Percentiles rank a stretch among this genome's conserved stretches.
These are phyloP conservation scores for Drosophila lacicola DNA, from an alignment of 2,888 invertebrate genomes.

Conservation along the genomic window DNA sequence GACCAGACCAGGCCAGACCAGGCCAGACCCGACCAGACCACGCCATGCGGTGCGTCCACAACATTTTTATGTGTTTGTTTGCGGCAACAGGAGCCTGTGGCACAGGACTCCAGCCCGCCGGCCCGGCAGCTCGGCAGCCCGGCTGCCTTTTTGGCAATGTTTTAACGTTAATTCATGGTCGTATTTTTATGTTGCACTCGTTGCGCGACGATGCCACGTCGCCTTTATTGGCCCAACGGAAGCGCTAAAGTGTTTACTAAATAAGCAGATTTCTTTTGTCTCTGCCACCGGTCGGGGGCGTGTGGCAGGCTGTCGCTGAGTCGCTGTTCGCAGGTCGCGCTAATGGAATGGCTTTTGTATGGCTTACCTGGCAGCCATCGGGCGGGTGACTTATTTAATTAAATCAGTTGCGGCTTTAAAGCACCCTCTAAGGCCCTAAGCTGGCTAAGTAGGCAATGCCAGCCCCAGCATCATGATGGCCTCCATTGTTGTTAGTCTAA, in stretches of 20 bases:
- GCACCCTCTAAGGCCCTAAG: slow-evolving; percentile 42
- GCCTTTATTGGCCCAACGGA: slow-evolving; percentile 62
- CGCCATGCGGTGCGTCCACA: slow-evolving; percentile 63
- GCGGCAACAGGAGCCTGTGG: slow-evolving; percentile 49
- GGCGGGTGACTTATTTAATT: slow-evolving; percentile 72
- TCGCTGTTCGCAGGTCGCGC: slow-evolving; percentile 44
- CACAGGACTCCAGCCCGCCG: slow-evolving; percentile 7
- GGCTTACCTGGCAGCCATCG: slow-evolving; percentile 60
- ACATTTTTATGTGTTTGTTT: slow-evolving; percentile 79
- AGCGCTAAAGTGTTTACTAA: slow-evolving; percentile 74
- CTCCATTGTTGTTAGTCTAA: slow-evolving; percentile 48
- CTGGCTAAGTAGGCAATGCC: slow-evolving; percentile 45
- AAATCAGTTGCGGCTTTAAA: slow-evolving; percentile 67
- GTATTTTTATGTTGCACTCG: slow-evolving; percentile 80
- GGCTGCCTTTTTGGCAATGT: slow-evolving; percentile 75
- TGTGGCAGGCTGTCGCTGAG: background rate
- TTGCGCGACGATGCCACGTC: slow-evolving; percentile 57
- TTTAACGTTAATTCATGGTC: slow-evolving; percentile 82
- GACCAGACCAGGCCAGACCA: slow-evolving; percentile 11
- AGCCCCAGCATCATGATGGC: slow-evolving; percentile 14
- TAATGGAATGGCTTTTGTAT: slow-evolving; percentile 71
- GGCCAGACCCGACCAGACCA: slow-evolving; percentile 25
- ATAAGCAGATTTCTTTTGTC: slow-evolving; percentile 72
- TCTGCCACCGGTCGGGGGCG: slow-evolving; percentile 3
- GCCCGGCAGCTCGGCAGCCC: background rate